These are phyloP conservation scores for Aromia moschata DNA, from an alignment of 2,888 invertebrate genomes.

Conservation along the genomic window DNA sequence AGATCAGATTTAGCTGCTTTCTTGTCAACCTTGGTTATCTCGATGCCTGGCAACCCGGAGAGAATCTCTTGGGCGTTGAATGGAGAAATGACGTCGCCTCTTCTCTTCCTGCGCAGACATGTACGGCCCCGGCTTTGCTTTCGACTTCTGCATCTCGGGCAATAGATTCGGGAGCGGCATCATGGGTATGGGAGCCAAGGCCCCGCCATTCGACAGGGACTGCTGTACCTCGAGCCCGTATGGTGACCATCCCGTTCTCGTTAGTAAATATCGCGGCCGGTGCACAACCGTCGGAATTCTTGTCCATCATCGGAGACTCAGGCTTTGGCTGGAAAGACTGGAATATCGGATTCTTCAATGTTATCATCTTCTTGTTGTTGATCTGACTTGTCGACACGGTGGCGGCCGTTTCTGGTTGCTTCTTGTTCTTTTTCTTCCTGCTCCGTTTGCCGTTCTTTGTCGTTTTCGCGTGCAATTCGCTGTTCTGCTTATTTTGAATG, in stretches of 20 bases:
- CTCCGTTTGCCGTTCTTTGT: conserved; percentile 58
- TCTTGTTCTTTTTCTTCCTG: conserved; percentile 68
- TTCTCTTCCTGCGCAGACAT: conserved; percentile 39
- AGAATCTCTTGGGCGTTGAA: conserved; percentile 61
- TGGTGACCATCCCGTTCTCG: conserved; percentile 85
- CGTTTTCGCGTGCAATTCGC: conserved; percentile 23
- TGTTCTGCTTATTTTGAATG: conserved; percentile 59
- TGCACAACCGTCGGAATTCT: conserved; percentile 61
- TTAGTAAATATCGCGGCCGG: conserved; percentile 75
- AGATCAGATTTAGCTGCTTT: conserved; percentile 49
- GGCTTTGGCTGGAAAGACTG: conserved; percentile 64
- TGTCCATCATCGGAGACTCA: conserved; percentile 55
- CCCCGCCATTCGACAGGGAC: conserved; percentile 45
- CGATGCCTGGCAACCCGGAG: conserved; percentile 61
- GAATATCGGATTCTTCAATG: conserved; percentile 82
- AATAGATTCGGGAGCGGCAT: conserved; percentile 36
- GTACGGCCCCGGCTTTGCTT: conserved; percentile 27
- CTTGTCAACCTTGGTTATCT: conserved; percentile 61
- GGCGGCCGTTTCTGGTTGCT: conserved; percentile 54
- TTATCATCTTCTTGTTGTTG: conserved; percentile 70
- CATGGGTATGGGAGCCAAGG: conserved; percentile 57
- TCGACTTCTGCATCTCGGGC: conserved; percentile 43
- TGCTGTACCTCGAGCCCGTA: conserved; percentile 71
- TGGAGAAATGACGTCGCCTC: conserved; percentile 40
- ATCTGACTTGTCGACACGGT: conserved; percentile 39